A percentile compares a stretch with the other conserved stretches of the same genome.
Evolutionary conservation across 2,797 vertebrate species (phyloP).

Genomic region (Xyrichtys novacula): DNA sequence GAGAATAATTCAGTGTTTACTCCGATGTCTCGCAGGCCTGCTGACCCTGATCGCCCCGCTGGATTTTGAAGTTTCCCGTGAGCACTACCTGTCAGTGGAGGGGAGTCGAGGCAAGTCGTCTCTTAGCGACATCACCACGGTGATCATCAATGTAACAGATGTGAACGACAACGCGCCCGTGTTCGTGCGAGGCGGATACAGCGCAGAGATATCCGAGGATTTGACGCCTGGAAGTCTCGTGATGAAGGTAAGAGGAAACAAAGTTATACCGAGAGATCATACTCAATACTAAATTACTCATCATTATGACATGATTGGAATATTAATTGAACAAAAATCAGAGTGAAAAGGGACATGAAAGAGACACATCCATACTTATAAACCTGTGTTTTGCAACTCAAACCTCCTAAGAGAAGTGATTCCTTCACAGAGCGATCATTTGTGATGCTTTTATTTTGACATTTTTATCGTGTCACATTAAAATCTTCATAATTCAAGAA

Average conservation of each 20-base stretch:
- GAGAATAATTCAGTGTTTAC: background rate
- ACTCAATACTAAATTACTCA: no score
- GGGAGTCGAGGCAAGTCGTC: slow-evolving; percentile 89
- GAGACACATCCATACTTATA: no score
- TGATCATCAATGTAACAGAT: slow-evolving; percentile 93
- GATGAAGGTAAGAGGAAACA: slow-evolving; percentile 83
- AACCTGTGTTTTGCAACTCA: no score
- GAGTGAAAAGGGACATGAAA: no score
- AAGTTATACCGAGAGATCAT: background rate
- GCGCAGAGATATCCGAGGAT: slow-evolving; percentile 87
- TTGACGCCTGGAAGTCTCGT: slow-evolving; percentile 86
- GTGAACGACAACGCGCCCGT: slow-evolving; percentile 92
- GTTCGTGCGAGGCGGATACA: slow-evolving; percentile 87
- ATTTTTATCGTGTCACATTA: no score
- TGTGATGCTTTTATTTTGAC: no score
- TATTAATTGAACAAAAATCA: no score
- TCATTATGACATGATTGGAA: no score
- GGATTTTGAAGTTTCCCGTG: slow-evolving; percentile 90
- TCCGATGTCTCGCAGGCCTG: slow-evolving; percentile 42
- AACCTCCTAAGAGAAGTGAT: no score
- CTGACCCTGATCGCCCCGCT: slow-evolving; percentile 86
- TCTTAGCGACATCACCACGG: slow-evolving; percentile 89
- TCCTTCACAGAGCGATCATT: no score
- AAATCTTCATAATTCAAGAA: no score
- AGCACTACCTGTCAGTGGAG: slow-evolving; percentile 93